Percentiles rank a stretch among this genome's conserved stretches.
Conservation (phyloP, 2,113 vertebrate species). For the Pedionomus torquatus region DNA sequence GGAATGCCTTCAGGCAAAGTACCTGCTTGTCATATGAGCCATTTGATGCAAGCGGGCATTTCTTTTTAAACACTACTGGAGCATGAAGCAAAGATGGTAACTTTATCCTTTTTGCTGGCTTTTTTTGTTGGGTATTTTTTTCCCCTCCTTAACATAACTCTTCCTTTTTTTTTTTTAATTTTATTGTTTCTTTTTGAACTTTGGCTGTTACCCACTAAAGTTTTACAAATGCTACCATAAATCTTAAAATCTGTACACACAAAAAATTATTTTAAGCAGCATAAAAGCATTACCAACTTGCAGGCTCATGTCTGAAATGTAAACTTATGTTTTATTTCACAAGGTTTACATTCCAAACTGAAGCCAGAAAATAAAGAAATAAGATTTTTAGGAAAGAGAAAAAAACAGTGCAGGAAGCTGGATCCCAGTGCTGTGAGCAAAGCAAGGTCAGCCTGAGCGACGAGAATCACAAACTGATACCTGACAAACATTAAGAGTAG, state of each 20-base stretch:
- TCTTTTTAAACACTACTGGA: background rate
- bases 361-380: background rate
- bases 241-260: background rate
- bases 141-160: background rate
- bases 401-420: background rate
- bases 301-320: background rate
- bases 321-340: slow-evolving; percentile 8
- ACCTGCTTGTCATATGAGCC: accelerated
- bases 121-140: background rate
- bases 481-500: background rate
- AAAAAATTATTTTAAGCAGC: background rate
- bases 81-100: background rate
- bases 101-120: background rate
- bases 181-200: background rate
- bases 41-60: background rate
- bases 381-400: background rate
- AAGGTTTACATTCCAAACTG: background rate
- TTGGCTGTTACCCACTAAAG: background rate
- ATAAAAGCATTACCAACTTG: background rate
- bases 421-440: background rate
- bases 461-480: background rate
- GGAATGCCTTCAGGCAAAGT: background rate
- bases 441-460: background rate
- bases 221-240: background rate
- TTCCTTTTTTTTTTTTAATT: background rate